Evolutionary conservation across 2,113 vertebrate genomes (phyloP), one percentile per base, ranked within the genome.

Genomic region (Ramphastos sulfuratus): DNA sequence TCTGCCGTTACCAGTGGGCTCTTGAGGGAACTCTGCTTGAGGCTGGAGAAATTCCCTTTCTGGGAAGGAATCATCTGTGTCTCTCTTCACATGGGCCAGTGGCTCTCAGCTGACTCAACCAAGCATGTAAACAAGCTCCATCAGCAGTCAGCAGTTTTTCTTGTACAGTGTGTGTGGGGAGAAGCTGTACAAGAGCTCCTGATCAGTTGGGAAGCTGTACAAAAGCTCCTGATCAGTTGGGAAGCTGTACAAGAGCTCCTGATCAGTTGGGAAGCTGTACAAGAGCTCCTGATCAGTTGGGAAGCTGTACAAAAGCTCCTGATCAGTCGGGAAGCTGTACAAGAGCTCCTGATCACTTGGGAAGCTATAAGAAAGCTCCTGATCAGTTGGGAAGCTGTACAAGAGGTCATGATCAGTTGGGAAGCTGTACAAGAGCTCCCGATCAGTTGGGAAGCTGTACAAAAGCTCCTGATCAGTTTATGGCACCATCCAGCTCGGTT

Each of bases 121-220:
- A 2, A 84, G 52, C 12, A 20, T 2, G 31, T 48, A 56, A 92
- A 64, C 87, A 60, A 89, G 61, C 87, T 48, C 24, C 1, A 1
- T 35, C 28, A 37, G 78, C 52, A 73, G 12, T 24, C 61, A 61
- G 54, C 31, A 75, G 44, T 80, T 23, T 48, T 44, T 66, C 42
- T 59, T 55, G 23, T 37, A 30, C 5, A 0, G 0, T 31, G 20
- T 16, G 44, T 18, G 44, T 16, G 35, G 15, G 30, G 6, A 1
- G 15, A 66, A 59, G 4, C 28, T 89, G 20, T 65, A 2, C 56
- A 55, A 70, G 60, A 61, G 6, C 12, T 89, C 85, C 35, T 55
- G 25, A 65, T 35, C 42, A 30, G 17, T 77, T 82, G 69, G 60
- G 37, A 37, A 37, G 37, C 37, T 37, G 37, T 37, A 9, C 37